These are phyloP conservation scores for Chaetogeoica ovagalla DNA, from an alignment of 2,888 invertebrate species.

Conservation along the genomic window DNA sequence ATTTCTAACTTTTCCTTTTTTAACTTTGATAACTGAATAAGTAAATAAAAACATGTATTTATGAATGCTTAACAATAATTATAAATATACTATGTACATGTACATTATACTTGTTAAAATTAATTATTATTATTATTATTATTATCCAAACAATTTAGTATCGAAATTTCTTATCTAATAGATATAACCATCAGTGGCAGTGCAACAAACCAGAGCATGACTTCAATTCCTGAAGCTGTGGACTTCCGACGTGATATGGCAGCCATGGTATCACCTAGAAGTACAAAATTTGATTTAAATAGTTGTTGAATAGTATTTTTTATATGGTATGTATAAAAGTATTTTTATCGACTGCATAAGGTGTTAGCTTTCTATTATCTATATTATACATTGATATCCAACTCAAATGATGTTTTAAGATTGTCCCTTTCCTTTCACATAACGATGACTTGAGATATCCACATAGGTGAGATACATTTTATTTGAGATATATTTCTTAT, in stretches of 20 bases:
- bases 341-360: too few relatives aligned
- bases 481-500: too few relatives aligned
- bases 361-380: too few relatives aligned
- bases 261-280: slow-evolving; percentile 86
- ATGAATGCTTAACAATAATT: slow-evolving; percentile 16
- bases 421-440: too few relatives aligned
- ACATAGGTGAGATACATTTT: too few relatives aligned
- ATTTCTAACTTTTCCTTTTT: background rate
- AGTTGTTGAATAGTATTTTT: background rate
- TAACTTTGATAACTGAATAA: background rate
- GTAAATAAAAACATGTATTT: slow-evolving; percentile 3
- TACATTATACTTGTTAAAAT: slow-evolving; percentile 21
- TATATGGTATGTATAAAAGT: background rate
- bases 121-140: background rate
- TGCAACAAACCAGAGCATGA: slow-evolving; percentile 58
- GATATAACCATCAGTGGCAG: slow-evolving; percentile 57
- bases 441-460: too few relatives aligned
- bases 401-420: too few relatives aligned
- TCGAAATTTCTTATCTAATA: slow-evolving; percentile 56
- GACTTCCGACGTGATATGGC: slow-evolving; percentile 81
- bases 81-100: slow-evolving; percentile 32
- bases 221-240: slow-evolving; percentile 58
- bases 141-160: background rate
- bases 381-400: too few relatives aligned
- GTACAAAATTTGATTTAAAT: slow-evolving; percentile 53